Evolutionary conservation across 2,113 vertebrate species (phyloP), one percentile per base, ranked within the genome.

Genomic region (Ia io): DNA sequence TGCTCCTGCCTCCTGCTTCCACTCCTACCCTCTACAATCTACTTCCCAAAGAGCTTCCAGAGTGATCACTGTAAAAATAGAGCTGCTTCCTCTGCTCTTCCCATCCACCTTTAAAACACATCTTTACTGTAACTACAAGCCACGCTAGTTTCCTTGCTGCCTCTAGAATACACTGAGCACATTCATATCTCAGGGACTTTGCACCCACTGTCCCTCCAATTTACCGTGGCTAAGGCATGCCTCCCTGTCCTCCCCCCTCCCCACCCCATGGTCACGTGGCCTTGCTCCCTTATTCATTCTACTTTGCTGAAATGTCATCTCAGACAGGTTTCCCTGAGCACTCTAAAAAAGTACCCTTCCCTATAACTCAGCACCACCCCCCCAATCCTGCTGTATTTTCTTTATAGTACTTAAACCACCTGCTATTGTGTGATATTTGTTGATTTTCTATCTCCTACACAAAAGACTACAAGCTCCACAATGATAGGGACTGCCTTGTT

Each of bases 211-310:
- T 22, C 17, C 2, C 47, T 13, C 74, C 53, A 30, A 12, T 35
- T 32, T 2, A 0, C 5, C 12, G 12, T 0, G 13, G 83, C 32
- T 18, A 18, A 95, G 67, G 56, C 17, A 53, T 23, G 11, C 17
- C 11, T 40, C n/a, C 56, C 59, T 28, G 59, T 28, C 59, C 59
- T 25, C 59, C 59, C 23, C 25, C 4, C 28, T 0, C 59, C 59
- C 59, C 25, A 61, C 9, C 23, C 59, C 4, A 47, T 0, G 16
- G 42, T 10, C 44, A 25, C 0, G 0, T 20, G 53, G 53, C 42
- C 30, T 74, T 56, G 49, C 10, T 37, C 59, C 11, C 32, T 59
- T 6, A 65, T 74, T 67, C 51, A 83, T 44, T 67, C 56, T 28
- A 37, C 59, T 69, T 37, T 69, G 23, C 47, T 49, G 17, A 13